Evolutionary conservation across 2,888 invertebrate species (phyloP), one percentile per base, ranked within the genome.

Genomic region (Augochlorella aurata): DNA sequence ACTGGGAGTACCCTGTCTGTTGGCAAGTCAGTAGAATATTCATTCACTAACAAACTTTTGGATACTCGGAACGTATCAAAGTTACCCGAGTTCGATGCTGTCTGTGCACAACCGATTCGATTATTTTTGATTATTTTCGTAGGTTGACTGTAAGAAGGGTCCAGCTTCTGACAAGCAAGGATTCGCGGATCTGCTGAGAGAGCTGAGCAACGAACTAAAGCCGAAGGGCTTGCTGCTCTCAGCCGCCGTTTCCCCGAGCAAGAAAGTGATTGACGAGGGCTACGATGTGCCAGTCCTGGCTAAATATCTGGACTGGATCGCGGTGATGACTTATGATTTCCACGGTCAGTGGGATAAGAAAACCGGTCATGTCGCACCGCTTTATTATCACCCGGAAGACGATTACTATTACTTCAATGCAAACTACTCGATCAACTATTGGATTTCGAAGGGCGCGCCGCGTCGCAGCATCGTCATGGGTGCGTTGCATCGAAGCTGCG

Each of bases 1-100:
- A 98, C 92, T 98, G 98, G 98, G 98, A 98, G 91, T 98, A 98
- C 93, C 98, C 98, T 0, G 97, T 96, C 91, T 97, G 97, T 90
- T 97, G 97, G 97, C 97, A 97, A 95, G 96, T 96, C 90, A 50
- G 75, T 65, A 12, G 9, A 67, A 54, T 10, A 63, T 29, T 18
- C 63, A 18, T n/a, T 63, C 29, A 38, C 38, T 3, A 4, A 38
- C 38, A 38, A 29, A 38, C 5, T 38, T 5, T 2, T 38, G 2
- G 38, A 38, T 38, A 38, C 5, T 38, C 7, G 7, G 38, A 38
- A 38, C 38, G 38, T 38, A 1, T 38, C 5, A 7, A 3, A 38
- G 3, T 38, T 4, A 38, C 7, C 38, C 4, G 38, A 38, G 7
- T 38, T 2, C 0, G 38, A 38, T 38, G 3, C 3, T 38, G 5